Evolutionary conservation across 2,888 invertebrate genomes (phyloP).

Genomic region (Calliopum simillimum): DNA sequence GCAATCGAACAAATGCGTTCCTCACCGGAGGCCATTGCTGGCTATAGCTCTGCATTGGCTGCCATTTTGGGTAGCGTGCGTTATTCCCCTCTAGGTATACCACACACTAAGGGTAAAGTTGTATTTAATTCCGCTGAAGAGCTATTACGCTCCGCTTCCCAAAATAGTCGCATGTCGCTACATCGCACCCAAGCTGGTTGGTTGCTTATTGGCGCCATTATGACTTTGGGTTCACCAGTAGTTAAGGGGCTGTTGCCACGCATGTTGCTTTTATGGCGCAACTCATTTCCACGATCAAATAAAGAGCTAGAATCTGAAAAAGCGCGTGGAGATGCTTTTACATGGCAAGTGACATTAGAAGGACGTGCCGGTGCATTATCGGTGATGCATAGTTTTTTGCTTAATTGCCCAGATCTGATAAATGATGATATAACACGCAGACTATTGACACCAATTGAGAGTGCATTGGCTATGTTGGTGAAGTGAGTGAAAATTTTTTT

Average conservation of each 20-base stretch:
- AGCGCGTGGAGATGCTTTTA: constrained; percentile 94
- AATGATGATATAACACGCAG: constrained; percentile 93
- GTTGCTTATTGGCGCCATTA: constrained; percentile 96
- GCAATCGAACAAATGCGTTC: constrained; percentile 90
- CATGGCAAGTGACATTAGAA: constrained; percentile 98
- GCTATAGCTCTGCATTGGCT: constrained; percentile 94
- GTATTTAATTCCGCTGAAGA: constrained; percentile 98
- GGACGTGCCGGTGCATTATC: constrained; percentile 96
- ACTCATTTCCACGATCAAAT: constrained; percentile 95
- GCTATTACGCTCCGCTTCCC: constrained; percentile 92
- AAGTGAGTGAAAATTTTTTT: constrained; percentile 74
- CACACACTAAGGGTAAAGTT: constrained; percentile 96
- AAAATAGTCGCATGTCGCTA: constrained; percentile 93
- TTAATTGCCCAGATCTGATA: constrained; percentile 90
- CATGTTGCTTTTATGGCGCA: constrained; percentile 95
- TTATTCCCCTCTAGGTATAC: constrained; percentile 91
- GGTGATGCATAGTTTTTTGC: constrained; percentile 92
- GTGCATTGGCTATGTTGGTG: constrained; percentile 93
- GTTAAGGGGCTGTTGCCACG: constrained; percentile 92
- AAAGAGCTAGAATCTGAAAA: constrained; percentile 98
- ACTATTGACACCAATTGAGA: constrained; percentile 91
- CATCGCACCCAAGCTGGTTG: constrained; percentile 98
- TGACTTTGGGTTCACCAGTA: constrained; percentile 93
- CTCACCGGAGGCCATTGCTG: constrained; percentile 87
- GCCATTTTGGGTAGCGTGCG: constrained; percentile 93